Conservation (phyloP, 2,888 invertebrate genomes). For the Lamellibrachia columna region DNA sequence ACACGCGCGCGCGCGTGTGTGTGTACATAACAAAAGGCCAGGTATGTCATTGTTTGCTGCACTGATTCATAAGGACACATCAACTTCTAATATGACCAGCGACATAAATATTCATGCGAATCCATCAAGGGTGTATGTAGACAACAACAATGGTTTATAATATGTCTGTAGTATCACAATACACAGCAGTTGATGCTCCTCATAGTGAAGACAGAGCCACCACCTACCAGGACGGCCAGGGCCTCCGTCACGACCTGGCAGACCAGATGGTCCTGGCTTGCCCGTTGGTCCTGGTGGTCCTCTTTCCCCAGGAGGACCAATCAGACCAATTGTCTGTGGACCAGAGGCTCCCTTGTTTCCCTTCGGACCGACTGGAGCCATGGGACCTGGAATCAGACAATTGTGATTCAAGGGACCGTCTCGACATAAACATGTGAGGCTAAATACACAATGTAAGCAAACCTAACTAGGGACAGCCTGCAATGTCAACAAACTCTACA, state of each 20-base stretch:
- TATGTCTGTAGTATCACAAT: too few species aligned
- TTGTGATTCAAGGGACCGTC: too few species aligned
- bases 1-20: conserved; percentile 26
- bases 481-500: too few species aligned
- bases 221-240: conserved; percentile 46
- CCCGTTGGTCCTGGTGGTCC: conserved; percentile 55
- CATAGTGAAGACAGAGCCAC: not conserved
- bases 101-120: too few species aligned
- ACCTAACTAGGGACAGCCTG: too few species aligned
- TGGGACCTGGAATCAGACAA: conserved; percentile 19
- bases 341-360: conserved; percentile 46
- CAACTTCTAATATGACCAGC: too few species aligned
- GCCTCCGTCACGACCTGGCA: conserved; percentile 55
- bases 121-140: too few species aligned
- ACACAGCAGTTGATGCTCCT: too few species aligned
- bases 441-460: too few species aligned
- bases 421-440: too few species aligned
- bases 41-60: conserved; percentile 18
- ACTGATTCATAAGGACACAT: conserved; percentile 30
- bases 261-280: conserved; percentile 64
- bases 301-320: conserved; percentile 26
- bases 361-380: conserved; percentile 39
- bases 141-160: too few species aligned
- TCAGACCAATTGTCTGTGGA: conserved; percentile 21
- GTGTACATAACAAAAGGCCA: conserved; percentile 20